A percentile compares a stretch with the other conserved stretches of the same genome.
Conservation (phyloP, 2,888 invertebrate species). For the Salticus scenicus region DNA sequence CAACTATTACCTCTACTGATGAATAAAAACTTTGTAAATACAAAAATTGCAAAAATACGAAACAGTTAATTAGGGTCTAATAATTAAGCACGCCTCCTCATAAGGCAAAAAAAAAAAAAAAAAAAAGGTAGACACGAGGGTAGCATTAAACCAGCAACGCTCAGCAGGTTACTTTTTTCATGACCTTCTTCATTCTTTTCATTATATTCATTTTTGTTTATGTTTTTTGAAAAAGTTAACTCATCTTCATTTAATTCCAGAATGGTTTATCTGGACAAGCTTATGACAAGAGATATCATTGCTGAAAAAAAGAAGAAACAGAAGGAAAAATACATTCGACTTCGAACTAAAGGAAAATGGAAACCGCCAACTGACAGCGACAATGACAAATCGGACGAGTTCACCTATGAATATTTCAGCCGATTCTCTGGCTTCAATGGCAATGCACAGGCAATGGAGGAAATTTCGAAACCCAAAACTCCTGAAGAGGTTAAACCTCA, state of each 20-base stretch:
- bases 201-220: background rate
- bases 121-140: too few species aligned
- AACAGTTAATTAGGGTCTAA: too few species aligned
- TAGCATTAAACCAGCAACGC: too few species aligned
- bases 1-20: too few species aligned
- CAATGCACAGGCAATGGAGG: conserved; percentile 29
- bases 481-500: background rate
- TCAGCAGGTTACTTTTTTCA: too few species aligned
- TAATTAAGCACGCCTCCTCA: too few species aligned
- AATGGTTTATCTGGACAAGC: conserved; percentile 50
- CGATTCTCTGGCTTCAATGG: conserved; percentile 20
- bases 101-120: too few species aligned
- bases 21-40: too few species aligned
- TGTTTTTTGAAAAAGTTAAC: too few species aligned
- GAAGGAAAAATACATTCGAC: background rate
- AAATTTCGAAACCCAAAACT: conserved; percentile 22
- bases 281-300: conserved; percentile 14
- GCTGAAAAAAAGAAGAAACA: conserved; percentile 31
- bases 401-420: conserved; percentile 61
- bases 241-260: conserved; percentile 35
- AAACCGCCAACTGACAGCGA: background rate
- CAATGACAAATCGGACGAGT: conserved; percentile 27
- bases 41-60: too few species aligned
- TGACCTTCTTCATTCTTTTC: too few species aligned
- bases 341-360: background rate